A percentile compares a stretch with the other conserved stretches of the same genome.
phyloP scores from a whole-genome alignment of 2,888 invertebrate genomes.

The Antheraea assamensis region DNA sequence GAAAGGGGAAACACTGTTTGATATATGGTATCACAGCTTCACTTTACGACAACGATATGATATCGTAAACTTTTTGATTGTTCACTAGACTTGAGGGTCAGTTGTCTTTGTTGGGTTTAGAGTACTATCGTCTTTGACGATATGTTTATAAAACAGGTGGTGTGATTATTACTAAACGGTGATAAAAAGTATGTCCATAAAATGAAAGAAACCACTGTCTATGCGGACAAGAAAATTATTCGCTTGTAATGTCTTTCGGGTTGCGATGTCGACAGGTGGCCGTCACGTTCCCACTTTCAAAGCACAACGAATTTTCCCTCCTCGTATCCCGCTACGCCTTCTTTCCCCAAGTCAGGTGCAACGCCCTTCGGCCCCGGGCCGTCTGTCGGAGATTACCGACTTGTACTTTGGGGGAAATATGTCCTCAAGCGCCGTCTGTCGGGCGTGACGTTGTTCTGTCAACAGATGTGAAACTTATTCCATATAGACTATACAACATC shows the following conservation, averaged over 20 bases:
- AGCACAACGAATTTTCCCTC: neutral
- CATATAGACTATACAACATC: neutral
- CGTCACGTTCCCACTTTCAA: slow-evolving; percentile 27
- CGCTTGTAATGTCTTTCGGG: neutral
- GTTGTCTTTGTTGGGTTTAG: no score
- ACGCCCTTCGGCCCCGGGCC: slow-evolving; percentile 47
- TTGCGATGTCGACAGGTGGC: slow-evolving; percentile 55
- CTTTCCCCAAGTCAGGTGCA: slow-evolving; percentile 52
- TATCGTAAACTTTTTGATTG: neutral
- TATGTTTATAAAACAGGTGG: neutral
- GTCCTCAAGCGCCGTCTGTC: neutral
- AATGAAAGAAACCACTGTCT: neutral
- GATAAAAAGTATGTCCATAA: no score
- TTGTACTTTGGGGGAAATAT: slow-evolving; percentile 17
- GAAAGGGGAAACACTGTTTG: neutral
- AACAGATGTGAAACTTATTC: neutral
- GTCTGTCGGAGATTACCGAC: slow-evolving; percentile 33
- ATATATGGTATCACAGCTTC: neutral
- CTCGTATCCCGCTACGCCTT: neutral
- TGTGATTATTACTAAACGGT: no score
- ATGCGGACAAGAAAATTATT: neutral
- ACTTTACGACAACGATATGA: neutral
- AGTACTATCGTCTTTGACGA: neutral
- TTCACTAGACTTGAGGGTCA: no score
- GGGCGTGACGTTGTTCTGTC: neutral